phyloP scores from a whole-genome alignment of 2,113 vertebrate species.

The Casuarius casuarius region DNA sequence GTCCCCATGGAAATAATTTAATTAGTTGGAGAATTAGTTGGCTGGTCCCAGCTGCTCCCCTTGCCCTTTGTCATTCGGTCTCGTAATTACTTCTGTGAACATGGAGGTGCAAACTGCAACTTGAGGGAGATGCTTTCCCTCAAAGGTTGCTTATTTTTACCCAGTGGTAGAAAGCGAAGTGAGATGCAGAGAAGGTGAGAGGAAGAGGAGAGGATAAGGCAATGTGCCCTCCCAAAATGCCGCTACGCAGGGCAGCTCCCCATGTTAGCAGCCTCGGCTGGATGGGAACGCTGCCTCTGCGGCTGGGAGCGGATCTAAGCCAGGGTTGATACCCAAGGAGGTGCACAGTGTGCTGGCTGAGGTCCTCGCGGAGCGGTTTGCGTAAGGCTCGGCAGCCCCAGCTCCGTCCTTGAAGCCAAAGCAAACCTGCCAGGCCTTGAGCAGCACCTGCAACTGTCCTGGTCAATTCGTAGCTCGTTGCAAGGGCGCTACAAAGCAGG shows the following conservation, averaged over 20 bases:
- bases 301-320: neutral
- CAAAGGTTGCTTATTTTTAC: neutral
- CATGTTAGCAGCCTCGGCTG: neutral
- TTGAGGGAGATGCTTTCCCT: neutral
- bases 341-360: too few species aligned
- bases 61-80: neutral
- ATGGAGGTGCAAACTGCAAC: accelerated
- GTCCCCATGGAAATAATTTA: neutral
- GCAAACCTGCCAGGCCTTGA: neutral
- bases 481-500: neutral
- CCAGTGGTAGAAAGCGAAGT: neutral
- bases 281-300: neutral
- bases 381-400: neutral
- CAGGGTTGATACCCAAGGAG: neutral
- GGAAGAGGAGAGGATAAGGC: neutral
- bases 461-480: neutral
- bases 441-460: too few species aligned
- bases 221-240: accelerated
- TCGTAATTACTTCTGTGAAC: accelerated
- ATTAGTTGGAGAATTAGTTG: neutral
- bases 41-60: neutral
- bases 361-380: neutral
- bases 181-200: neutral
- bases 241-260: neutral
- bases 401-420: neutral